Evolutionary conservation across 2,113 vertebrate genomes (phyloP).

Genomic region (Mormoops blainvillei): DNA sequence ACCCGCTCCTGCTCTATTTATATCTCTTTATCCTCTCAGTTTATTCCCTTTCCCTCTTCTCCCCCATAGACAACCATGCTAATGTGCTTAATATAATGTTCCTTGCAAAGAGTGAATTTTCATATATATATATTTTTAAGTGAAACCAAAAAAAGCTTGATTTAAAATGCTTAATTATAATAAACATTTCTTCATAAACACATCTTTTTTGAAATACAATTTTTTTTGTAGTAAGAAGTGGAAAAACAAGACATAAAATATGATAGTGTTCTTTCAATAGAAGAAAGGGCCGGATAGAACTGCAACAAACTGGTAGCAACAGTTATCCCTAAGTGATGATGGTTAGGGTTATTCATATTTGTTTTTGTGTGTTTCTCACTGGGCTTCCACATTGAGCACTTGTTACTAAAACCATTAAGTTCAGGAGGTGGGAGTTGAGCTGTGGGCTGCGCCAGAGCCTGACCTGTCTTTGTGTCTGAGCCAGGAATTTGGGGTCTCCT

Average conservation of each 20-base stretch:
- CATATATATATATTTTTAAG: not conserved
- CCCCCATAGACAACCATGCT: not conserved
- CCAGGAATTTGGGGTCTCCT: not conserved
- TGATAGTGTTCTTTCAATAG: not conserved
- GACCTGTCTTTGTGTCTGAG: not conserved
- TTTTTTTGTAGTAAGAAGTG: not conserved
- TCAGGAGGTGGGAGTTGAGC: not conserved
- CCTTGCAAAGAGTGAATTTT: not conserved
- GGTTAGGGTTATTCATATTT: no score
- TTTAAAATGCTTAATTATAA: not conserved
- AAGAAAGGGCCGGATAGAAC: not conserved
- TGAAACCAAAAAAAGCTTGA: not conserved
- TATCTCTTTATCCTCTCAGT: not conserved
- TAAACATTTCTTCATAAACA: not conserved
- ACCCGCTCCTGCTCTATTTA: not conserved
- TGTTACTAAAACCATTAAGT: not conserved
- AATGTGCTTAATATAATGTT: not conserved
- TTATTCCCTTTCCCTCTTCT: no score
- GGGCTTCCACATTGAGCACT: not conserved
- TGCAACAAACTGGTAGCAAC: no score
- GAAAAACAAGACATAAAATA: not conserved
- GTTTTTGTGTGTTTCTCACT: not conserved
- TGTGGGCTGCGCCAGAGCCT: not conserved
- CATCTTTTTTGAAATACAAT: not conserved
- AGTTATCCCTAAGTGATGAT: no score